Evolutionary conservation across 2,888 invertebrate species (phyloP).

Genomic region (Apotomis turbidana): DNA sequence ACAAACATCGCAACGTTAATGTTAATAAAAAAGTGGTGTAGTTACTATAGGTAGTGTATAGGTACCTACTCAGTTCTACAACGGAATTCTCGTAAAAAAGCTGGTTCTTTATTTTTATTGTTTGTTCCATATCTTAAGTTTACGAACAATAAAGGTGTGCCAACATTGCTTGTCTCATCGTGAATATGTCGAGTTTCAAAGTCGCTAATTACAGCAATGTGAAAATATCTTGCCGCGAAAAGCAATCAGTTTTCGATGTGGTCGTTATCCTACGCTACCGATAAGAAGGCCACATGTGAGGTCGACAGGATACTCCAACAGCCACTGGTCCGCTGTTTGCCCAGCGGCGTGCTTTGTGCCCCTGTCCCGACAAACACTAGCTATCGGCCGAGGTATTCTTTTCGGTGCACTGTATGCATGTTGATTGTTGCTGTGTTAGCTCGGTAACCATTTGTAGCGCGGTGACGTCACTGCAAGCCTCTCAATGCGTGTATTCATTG

Average conservation of each 20-base stretch:
- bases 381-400: constrained; percentile 21
- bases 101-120: no score
- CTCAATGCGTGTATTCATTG: neutral
- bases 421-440: constrained; percentile 29
- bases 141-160: no score
- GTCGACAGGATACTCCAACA: neutral
- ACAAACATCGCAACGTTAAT: neutral
- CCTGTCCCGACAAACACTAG: constrained; percentile 23
- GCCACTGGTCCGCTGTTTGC: constrained; percentile 2
- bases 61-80: no score
- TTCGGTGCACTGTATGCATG: constrained; percentile 9
- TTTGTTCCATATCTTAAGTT: no score
- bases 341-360: constrained; percentile 25
- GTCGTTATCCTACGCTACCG: neutral
- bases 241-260: neutral
- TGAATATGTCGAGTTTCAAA: no score
- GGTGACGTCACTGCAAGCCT: neutral
- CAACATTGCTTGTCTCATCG: no score
- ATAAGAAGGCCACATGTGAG: neutral
- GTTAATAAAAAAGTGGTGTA: no score
- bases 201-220: no score
- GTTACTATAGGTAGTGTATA: no score
- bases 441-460: constrained; percentile 25
- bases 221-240: no score
- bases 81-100: no score